Percentiles rank a stretch among this genome's conserved stretches.
These are phyloP conservation scores for Tetragnatha montana DNA, from an alignment of 2,888 invertebrate species.

Conservation along the genomic window DNA sequence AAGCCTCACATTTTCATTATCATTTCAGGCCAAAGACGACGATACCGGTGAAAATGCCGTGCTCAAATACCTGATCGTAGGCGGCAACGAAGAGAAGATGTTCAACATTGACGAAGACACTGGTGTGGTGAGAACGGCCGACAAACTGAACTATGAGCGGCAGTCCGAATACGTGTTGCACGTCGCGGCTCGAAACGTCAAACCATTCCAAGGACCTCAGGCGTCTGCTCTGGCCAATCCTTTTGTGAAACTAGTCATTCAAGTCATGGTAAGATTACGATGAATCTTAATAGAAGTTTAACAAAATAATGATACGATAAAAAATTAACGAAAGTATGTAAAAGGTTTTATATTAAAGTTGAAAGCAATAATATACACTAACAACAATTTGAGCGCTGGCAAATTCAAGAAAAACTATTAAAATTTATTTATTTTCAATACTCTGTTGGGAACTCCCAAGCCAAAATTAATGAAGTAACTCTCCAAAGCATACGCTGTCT, in stretches of 20 bases:
- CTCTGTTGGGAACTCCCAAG: too few relatives aligned
- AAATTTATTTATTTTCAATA: too few relatives aligned
- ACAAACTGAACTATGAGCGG: conserved; percentile 73
- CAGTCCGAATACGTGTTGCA: conserved; percentile 73
- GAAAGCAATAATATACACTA: too few relatives aligned
- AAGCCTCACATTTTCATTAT: background rate
- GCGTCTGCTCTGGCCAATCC: conserved; percentile 72
- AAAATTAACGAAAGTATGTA: too few relatives aligned
- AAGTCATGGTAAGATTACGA: conserved; percentile 72
- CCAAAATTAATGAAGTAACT: too few relatives aligned
- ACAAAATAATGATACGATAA: background rate
- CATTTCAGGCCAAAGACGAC: conserved; percentile 81
- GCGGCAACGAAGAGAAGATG: conserved; percentile 74
- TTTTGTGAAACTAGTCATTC: conserved; percentile 73
- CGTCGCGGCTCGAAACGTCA: conserved; percentile 73
- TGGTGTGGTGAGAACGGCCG: conserved; percentile 73
- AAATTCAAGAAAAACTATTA: too few relatives aligned
- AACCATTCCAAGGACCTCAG: conserved; percentile 73
- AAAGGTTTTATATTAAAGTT: too few relatives aligned
- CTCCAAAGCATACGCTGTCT: too few relatives aligned
- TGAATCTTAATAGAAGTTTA: background rate
- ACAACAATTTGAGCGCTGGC: too few relatives aligned
- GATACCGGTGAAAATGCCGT: conserved; percentile 89
- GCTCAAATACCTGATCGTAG: conserved; percentile 80
- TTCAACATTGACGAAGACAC: conserved; percentile 73